phyloP scores from a whole-genome alignment of 2,113 vertebrate genomes.

The Xenopus borealis region DNA sequence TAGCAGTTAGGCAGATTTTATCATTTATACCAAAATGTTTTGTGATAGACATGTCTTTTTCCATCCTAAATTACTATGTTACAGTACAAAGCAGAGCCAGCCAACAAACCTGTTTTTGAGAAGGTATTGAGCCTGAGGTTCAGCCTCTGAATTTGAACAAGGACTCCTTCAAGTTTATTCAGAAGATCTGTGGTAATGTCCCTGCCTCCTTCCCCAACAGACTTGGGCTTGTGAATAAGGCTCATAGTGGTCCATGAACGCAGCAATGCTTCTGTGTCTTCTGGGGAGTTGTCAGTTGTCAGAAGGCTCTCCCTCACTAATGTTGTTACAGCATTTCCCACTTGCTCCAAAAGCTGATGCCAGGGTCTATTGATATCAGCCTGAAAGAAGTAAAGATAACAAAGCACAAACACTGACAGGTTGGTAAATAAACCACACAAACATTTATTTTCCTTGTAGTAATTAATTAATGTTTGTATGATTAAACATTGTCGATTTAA shows the following conservation, averaged over 20 bases:
- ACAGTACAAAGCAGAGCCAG: too few species aligned
- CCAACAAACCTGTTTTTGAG: slow-evolving; percentile 67
- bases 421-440: background rate
- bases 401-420: background rate
- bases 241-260: slow-evolving; percentile 89
- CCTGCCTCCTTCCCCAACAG: slow-evolving; percentile 68
- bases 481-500: too few species aligned
- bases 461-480: too few species aligned
- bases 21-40: too few species aligned
- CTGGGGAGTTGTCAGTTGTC: slow-evolving; percentile 73
- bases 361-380: slow-evolving; percentile 88
- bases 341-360: slow-evolving; percentile 82
- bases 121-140: slow-evolving; percentile 88
- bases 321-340: slow-evolving; percentile 74
- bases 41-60: too few species aligned
- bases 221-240: slow-evolving; percentile 75
- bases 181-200: slow-evolving; percentile 76
- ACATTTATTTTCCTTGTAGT: too few species aligned
- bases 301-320: slow-evolving; percentile 82
- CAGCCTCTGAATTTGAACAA: slow-evolving; percentile 83
- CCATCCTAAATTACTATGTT: too few species aligned
- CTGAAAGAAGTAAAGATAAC: slow-evolving; percentile 55
- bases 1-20: too few species aligned
- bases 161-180: slow-evolving; percentile 86
- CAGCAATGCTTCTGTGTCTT: slow-evolving; percentile 84